phyloP scores from a whole-genome alignment of 1,140 invertebrate genomes.

The Archegozetes longisetosus region DNA sequence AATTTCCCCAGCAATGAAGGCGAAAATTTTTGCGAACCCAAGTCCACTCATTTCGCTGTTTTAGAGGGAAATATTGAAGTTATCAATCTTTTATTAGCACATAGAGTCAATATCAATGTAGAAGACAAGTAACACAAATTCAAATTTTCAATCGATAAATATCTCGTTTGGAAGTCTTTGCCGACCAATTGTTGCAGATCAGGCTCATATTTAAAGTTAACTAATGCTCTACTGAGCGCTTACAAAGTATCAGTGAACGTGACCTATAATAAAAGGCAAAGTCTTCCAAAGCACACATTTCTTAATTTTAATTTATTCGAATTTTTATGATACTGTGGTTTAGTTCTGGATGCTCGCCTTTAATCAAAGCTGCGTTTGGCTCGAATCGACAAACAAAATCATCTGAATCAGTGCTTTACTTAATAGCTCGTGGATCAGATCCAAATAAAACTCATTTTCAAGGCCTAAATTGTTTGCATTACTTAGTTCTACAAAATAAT shows the following conservation, averaged over 20 bases:
- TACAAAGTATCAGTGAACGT: no score
- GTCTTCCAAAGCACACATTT: neutral
- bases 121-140: neutral
- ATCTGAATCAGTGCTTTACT: neutral
- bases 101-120: neutral
- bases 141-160: no score
- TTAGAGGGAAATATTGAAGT: neutral
- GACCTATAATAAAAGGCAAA: no score
- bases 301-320: neutral
- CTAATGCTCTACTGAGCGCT: no score
- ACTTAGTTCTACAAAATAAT: neutral
- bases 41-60: neutral
- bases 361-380: neutral
- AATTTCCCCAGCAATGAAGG: neutral
- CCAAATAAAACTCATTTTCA: neutral
- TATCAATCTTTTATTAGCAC: neutral
- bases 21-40: neutral
- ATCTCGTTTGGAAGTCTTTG: no score
- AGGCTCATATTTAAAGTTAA: no score
- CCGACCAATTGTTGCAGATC: no score
- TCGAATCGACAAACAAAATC: neutral
- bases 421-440: neutral
- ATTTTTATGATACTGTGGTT: neutral
- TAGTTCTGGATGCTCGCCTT: neutral
- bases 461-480: constrained; percentile 1